phyloP scores from a whole-genome alignment of 2,888 invertebrate genomes.

The Ethmia dodecea region DNA sequence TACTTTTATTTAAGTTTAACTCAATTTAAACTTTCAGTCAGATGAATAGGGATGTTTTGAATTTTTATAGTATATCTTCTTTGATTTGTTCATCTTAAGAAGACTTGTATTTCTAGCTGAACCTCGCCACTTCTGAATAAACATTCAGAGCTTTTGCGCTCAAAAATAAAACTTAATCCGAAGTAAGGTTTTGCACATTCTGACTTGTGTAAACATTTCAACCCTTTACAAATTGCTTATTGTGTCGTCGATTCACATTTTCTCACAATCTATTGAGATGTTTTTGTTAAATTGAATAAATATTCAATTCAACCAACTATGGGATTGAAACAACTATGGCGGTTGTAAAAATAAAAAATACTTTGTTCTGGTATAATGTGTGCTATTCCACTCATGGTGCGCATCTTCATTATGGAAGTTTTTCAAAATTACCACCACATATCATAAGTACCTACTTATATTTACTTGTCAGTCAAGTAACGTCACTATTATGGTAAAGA shows the following conservation, averaged over 20 bases:
- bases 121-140: constrained; percentile 53
- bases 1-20: neutral
- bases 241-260: constrained; percentile 38
- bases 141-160: constrained; percentile 40
- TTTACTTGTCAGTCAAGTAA: no score
- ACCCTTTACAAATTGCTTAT: constrained; percentile 46
- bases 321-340: no score
- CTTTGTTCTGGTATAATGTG: no score
- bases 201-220: constrained; percentile 54
- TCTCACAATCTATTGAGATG: constrained; percentile 24
- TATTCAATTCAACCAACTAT: no score
- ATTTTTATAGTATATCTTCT: constrained; percentile 16
- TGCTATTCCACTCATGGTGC: no score
- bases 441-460: no score
- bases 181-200: constrained; percentile 47
- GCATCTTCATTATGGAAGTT: no score
- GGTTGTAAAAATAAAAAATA: no score
- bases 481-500: no score
- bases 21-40: constrained; percentile 28
- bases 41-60: constrained; percentile 2
- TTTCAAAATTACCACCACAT: no score
- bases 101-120: constrained; percentile 57
- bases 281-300: no score
- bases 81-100: constrained; percentile 16
- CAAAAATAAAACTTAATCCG: constrained; percentile 38